Conservation (phyloP, 2,888 invertebrate species). For the Xestia rhomboidea region DNA sequence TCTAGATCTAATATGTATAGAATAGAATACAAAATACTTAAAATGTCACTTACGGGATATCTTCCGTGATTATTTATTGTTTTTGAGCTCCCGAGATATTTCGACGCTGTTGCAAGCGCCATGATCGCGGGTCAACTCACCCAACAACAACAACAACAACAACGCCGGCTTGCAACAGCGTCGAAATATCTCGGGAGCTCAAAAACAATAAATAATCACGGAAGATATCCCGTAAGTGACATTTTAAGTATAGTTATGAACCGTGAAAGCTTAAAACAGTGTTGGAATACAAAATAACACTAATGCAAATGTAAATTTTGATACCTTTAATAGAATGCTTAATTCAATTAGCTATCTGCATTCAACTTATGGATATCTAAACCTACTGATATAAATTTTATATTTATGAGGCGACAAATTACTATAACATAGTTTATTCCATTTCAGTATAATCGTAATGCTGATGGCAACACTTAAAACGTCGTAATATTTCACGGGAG, state of each 20-base stretch:
- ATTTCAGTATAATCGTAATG: conserved; percentile 65
- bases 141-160: no score
- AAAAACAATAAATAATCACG: no score
- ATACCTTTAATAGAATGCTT: conserved; percentile 25
- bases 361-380: conserved; percentile 45
- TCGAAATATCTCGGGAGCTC: no score
- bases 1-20: conserved; percentile 10
- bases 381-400: conserved; percentile 58
- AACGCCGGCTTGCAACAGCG: no score
- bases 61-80: no score
- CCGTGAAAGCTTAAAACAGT: no score
- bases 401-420: conserved; percentile 62
- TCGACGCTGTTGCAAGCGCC: no score
- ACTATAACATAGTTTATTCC: conserved; percentile 55
- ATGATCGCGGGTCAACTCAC: no score
- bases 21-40: conserved; percentile 15
- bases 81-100: no score
- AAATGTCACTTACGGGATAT: no score
- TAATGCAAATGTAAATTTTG: conserved; percentile 38
- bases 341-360: conserved; percentile 52
- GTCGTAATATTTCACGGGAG: conserved; percentile 67
- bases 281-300: conserved; percentile 16
- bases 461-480: conserved; percentile 65
- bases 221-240: no score
- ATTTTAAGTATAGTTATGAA: no score